phyloP scores from a whole-genome alignment of 2,797 vertebrate species.

The Myripristis jacobus region DNA sequence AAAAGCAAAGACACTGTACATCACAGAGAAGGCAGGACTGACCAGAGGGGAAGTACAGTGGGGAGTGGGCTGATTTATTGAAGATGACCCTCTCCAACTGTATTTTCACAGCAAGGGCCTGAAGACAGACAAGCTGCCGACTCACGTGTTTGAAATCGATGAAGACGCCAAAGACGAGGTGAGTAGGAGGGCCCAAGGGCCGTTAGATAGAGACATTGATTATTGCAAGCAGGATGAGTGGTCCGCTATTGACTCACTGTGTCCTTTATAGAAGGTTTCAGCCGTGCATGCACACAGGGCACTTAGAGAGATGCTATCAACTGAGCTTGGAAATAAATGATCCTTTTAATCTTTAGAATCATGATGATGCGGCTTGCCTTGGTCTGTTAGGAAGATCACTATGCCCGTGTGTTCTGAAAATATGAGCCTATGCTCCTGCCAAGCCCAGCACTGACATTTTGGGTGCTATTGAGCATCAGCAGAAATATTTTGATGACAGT shows the following conservation, averaged over 20 bases:
- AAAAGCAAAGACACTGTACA: neutral
- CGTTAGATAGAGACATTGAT: conserved; percentile 31
- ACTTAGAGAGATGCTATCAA: conserved; percentile 17
- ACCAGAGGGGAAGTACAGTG: neutral
- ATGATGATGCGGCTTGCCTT: conserved; percentile 1
- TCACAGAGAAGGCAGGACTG: neutral
- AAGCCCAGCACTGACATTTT: neutral
- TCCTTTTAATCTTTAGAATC: conserved; percentile 8
- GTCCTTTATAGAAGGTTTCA: neutral
- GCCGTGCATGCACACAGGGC: neutral
- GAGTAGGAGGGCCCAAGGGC: conserved; percentile 31
- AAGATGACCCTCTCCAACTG: conserved; percentile 1
- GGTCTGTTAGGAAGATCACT: neutral
- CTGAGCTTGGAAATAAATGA: neutral
- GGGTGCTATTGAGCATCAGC: neutral
- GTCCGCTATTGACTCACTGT: neutral
- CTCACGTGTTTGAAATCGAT: conserved; percentile 94
- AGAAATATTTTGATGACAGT: neutral
- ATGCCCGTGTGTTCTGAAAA: neutral
- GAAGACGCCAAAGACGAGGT: conserved; percentile 95
- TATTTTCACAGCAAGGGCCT: conserved; percentile 91
- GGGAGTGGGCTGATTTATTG: conserved; percentile 25
- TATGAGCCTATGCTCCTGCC: neutral
- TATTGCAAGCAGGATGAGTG: conserved; percentile 14
- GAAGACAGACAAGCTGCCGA: conserved; percentile 94